Evolutionary conservation across 2,113 vertebrate genomes (phyloP), one percentile per base, ranked within the genome.

Genomic region (Terrapene triunguis): DNA sequence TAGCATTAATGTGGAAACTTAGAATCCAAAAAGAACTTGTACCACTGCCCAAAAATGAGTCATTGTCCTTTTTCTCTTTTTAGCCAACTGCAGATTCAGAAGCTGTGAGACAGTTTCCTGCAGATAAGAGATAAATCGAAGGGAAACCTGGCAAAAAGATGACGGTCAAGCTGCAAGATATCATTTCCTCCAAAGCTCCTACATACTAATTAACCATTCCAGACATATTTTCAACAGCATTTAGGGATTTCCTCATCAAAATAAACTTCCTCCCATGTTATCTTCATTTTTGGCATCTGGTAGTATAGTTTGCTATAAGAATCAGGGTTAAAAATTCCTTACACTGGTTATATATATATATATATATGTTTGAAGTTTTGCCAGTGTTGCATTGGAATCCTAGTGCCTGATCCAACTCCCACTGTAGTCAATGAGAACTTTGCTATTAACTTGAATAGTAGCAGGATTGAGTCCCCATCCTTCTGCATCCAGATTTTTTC

Each of bases 161-260:
- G 96, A 96, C 97, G 97, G 96, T 83, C 95, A 48, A 82, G 12
- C 81, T 89, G 97, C 92, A 96, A 96, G 94, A 96, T 90, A 95
- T 95, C 74, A 90, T 98, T 98, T 98, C 98, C 98, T 98, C 93
- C 94, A 94, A 97, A 98, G 95, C 92, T 96, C 84, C 95, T 92
- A 89, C 93, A 94, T 95, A 65, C 98, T 98, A 97, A 98, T 98
- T 97, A 98, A 98, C 98, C 95, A 98, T 98, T 98, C 98, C 98
- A 97, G 96, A 96, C 98, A 98, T 98, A 98, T 95, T 98, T 98
- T 97, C 96, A 89, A 90, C 96, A 94, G 97, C 96, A 98, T 97
- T 98, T 95, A 98, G 98, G 98, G 98, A 98, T 98, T 98, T 99
- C 98, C 98, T 99, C 98, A 97, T 97, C 95, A 95, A 96, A 98